Percentiles rank a stretch among this genome's conserved stretches.
These are phyloP conservation scores for Ramphastos sulfuratus DNA, from an alignment of 2,113 vertebrate species.

Conservation along the genomic window DNA sequence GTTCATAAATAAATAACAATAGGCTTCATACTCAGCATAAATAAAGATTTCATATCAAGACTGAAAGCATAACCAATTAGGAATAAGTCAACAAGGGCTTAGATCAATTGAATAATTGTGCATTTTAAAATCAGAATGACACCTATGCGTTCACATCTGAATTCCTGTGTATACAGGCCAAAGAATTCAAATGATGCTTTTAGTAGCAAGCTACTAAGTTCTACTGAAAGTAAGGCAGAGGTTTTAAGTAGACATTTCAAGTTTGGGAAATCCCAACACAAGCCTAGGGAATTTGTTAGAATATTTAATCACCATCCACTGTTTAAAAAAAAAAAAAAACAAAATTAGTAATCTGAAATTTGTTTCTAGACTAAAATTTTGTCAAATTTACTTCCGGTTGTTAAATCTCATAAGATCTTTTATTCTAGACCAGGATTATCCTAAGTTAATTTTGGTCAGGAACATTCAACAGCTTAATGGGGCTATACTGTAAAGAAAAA, in stretches of 20 bases:
- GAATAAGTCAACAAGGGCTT: background rate
- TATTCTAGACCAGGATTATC: conserved; percentile 41
- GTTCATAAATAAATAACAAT: conserved; percentile 21
- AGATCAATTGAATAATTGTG: background rate
- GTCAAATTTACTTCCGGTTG: conserved; percentile 47
- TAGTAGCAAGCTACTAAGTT: background rate
- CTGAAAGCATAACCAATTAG: background rate
- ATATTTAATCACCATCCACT: conserved; percentile 45
- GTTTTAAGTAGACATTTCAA: conserved; percentile 7
- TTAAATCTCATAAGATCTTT: conserved; percentile 38
- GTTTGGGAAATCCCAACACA: conserved; percentile 2
- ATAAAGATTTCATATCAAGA: background rate
- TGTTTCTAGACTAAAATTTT: conserved; percentile 51
- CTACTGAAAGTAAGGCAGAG: background rate
- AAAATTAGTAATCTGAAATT: conserved; percentile 39
- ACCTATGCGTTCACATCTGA: background rate
- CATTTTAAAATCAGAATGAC: background rate
- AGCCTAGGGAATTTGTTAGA: background rate
- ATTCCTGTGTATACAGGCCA: background rate
- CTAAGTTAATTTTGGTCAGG: conserved; percentile 32
- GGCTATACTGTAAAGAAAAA: background rate
- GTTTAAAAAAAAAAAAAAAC: background rate
- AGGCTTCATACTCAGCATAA: background rate
- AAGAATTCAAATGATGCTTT: background rate
- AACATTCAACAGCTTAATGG: conserved; percentile 33